Conservation (phyloP, 2,888 invertebrate genomes). For the Ceriagrion tenellum region DNA sequence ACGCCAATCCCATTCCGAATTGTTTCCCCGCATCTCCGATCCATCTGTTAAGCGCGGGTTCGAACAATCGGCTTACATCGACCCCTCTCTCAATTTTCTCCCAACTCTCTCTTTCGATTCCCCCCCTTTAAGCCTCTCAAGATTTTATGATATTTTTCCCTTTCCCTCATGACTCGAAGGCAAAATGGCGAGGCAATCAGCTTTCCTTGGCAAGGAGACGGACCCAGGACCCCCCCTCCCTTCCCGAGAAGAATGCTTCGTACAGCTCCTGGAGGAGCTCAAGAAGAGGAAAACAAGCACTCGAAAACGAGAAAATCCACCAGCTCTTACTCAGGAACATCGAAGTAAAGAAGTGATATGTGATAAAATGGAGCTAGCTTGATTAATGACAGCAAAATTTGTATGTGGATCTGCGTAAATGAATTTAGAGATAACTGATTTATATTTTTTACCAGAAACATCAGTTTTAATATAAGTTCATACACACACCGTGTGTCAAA, state of each 20-base stretch:
- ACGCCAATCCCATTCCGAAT: neutral
- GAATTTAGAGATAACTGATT: too few species aligned
- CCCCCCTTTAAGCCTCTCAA: neutral
- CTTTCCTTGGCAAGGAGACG: neutral
- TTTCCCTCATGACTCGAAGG: neutral
- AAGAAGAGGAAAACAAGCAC: neutral
- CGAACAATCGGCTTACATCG: slow-evolving; percentile 20
- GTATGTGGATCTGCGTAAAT: too few species aligned
- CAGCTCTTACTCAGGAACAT: neutral
- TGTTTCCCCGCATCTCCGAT: slow-evolving; percentile 2
- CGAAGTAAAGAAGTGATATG: too few species aligned
- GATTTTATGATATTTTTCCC: slow-evolving; percentile 1
- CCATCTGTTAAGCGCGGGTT: neutral
- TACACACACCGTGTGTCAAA: too few species aligned
- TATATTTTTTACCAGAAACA: too few species aligned
- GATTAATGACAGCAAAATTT: too few species aligned
- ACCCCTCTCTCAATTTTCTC: neutral
- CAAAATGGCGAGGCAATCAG: neutral
- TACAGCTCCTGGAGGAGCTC: neutral
- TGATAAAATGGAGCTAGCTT: too few species aligned
- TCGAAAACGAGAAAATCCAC: neutral
- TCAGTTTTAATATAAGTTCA: too few species aligned
- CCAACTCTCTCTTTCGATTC: neutral
- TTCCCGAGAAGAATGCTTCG: neutral
- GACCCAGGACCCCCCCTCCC: neutral